phyloP scores from a whole-genome alignment of 92 coral and sea anemone species.

The Umimayanthus kanabou region DNA sequence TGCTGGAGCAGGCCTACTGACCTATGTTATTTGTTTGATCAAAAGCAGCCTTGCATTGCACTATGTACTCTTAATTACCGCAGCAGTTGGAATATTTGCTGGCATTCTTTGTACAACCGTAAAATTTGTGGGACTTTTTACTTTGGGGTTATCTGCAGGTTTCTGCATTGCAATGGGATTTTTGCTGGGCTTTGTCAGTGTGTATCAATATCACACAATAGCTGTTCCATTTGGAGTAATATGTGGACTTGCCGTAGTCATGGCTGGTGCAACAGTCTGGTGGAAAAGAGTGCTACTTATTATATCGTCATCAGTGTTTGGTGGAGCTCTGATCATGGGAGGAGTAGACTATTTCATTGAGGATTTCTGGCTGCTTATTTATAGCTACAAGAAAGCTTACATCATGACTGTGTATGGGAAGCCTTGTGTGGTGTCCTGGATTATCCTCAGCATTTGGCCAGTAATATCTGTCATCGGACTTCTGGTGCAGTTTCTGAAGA shows the following conservation, averaged over 20 bases:
- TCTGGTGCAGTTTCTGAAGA: slow-evolving; percentile 93
- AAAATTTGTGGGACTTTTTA: slow-evolving; percentile 85
- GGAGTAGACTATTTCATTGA: slow-evolving; percentile 90
- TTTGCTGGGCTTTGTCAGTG: slow-evolving; percentile 65
- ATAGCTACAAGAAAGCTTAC: slow-evolving; percentile 72
- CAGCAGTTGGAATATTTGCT: slow-evolving; percentile 81
- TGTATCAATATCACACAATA: slow-evolving; percentile 68
- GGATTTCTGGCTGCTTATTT: slow-evolving; percentile 72
- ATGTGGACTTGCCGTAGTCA: slow-evolving; percentile 63
- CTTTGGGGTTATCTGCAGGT: slow-evolving; percentile 84
- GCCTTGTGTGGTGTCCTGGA: slow-evolving; percentile 89
- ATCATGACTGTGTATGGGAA: slow-evolving; percentile 46
- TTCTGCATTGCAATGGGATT: slow-evolving; percentile 74
- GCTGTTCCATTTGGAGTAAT: slow-evolving; percentile 79
- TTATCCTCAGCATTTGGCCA: slow-evolving; percentile 82
- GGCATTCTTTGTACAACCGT: slow-evolving; percentile 96
- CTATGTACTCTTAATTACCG: slow-evolving; percentile 84
- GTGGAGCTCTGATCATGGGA: slow-evolving; percentile 74
- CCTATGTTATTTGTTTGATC: slow-evolving; percentile 74
- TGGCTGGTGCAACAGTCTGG: slow-evolving; percentile 92
- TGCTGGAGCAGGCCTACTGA: slow-evolving; percentile 78
- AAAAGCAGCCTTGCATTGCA: slow-evolving; percentile 67
- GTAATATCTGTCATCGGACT: slow-evolving; percentile 69
- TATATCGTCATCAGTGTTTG: slow-evolving; percentile 73
- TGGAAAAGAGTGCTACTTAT: slow-evolving; percentile 89